Evolutionary conservation across 2,797 vertebrate species (phyloP).

Genomic region (Brachyrhaphis roseni): DNA sequence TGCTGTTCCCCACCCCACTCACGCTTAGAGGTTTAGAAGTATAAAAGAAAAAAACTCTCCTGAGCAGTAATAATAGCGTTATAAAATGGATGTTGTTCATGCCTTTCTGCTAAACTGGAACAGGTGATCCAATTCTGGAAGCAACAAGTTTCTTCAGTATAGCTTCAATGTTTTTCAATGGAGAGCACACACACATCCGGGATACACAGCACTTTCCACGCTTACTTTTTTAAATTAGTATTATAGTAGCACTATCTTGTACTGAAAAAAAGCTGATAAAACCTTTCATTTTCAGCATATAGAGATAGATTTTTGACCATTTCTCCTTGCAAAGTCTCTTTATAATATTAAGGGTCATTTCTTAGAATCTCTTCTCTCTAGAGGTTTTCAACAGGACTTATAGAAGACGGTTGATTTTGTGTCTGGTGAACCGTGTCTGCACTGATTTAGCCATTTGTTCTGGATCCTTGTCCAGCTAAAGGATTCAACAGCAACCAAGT

Average conservation of each 20-base stretch:
- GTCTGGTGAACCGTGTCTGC: not conserved
- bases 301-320: not conserved
- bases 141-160: not conserved
- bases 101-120: slow-evolving; percentile 15
- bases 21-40: slow-evolving; percentile 5
- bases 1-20: not conserved
- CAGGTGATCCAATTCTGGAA: slow-evolving; percentile 26
- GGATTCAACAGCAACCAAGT: not conserved
- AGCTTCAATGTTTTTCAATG: slow-evolving; percentile 1
- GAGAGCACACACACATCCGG: not conserved
- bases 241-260: not conserved
- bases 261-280: not conserved
- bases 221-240: not conserved
- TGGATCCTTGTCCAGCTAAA: not conserved
- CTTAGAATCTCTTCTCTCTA: not conserved
- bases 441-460: not conserved
- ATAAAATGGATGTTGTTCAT: not conserved
- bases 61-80: slow-evolving; percentile 1
- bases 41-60: slow-evolving; percentile 4
- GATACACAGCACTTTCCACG: not conserved
- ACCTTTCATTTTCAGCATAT: not conserved
- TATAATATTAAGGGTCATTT: not conserved
- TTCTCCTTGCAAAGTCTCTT: not conserved
- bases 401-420: not conserved
- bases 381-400: not conserved